Conservation (phyloP, 2,888 invertebrate species). For the Microctonus brassicae region DNA sequence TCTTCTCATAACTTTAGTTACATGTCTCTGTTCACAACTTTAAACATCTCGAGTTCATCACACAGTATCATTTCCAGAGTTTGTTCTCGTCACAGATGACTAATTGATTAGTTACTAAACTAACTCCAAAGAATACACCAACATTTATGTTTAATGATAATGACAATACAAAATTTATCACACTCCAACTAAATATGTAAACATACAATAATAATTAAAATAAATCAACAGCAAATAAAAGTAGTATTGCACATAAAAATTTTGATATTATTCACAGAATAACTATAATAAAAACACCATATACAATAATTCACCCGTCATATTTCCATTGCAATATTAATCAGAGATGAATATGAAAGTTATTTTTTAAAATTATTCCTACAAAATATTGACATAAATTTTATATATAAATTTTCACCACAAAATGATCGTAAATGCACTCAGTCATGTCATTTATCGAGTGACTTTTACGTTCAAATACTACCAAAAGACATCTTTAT, state of each 20-base stretch:
- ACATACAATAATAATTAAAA: too few species aligned
- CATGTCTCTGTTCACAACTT: conserved; percentile 6
- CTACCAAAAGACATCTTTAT: conserved; percentile 28
- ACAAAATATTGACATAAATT: not conserved
- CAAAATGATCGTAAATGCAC: conserved; percentile 18
- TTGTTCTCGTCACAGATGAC: conserved; percentile 37
- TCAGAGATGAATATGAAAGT: too few species aligned
- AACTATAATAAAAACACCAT: too few species aligned
- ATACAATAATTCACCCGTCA: too few species aligned
- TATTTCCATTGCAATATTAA: too few species aligned
- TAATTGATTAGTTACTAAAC: conserved; percentile 34
- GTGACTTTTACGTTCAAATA: conserved; percentile 33
- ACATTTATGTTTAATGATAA: not conserved
- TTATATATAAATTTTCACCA: conserved; percentile 10
- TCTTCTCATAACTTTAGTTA: not conserved
- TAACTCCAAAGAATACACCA: conserved; percentile 11
- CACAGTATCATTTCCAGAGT: conserved; percentile 29
- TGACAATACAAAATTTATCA: not conserved
- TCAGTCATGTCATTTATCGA: conserved; percentile 12
- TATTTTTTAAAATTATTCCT: too few species aligned
- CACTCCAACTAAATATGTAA: not conserved
- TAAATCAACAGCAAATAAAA: too few species aligned
- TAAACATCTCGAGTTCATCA: conserved; percentile 20
- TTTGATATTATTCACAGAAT: too few species aligned
- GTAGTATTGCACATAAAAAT: too few species aligned